Evolutionary conservation across 2,113 vertebrate genomes (phyloP), one percentile per base, ranked within the genome.

Genomic region (Asarcornis scutulata): DNA sequence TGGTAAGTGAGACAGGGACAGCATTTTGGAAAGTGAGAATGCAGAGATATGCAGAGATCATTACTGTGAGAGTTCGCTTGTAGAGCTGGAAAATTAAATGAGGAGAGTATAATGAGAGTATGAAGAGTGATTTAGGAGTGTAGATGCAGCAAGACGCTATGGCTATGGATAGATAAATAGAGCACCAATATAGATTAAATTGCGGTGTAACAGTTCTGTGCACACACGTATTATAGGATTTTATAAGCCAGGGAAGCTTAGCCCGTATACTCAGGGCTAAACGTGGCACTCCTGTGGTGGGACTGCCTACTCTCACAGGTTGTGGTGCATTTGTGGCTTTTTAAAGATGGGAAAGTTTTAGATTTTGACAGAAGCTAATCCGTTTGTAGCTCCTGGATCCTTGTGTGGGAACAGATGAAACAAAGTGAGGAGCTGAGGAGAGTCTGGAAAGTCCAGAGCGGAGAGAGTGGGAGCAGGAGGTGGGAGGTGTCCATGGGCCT

Each of bases 131-230:
- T 92, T 93, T 86, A 93, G 69, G 62, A 93, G 36, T 34, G n/a
- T 32, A 89, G 85, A 69, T 58, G 27, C 80, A 94, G 48, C 38
- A 79, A 93, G 83, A 93, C 90, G 62, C 83, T 64, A 90, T 76
- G 40, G 53, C 74, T 89, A 68, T 68, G 89, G 88, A 59, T 7
- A 89, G 86, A 95, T 60, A 92, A 95, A 91, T 84, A 77, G 38
- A 92, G 32, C 42, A 82, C 86, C 83, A 86, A 25, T 89, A 79
- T 92, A 68, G 62, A 91, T 58, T 62, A 86, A 95, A 96, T 91
- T 93, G 66, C 81, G 95, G 86, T 38, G 81, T 75, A 91, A 79
- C 62, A 93, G 74, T 50, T 89, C 91, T 82, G 52, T 93, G 73
- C 69, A 82, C 23, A 53, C 32, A 53, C 1, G 2, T 81, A 75